These are phyloP conservation scores for Drosophila mojavensis DNA, from an alignment of 1,140 invertebrate species.

Conservation along the genomic window DNA sequence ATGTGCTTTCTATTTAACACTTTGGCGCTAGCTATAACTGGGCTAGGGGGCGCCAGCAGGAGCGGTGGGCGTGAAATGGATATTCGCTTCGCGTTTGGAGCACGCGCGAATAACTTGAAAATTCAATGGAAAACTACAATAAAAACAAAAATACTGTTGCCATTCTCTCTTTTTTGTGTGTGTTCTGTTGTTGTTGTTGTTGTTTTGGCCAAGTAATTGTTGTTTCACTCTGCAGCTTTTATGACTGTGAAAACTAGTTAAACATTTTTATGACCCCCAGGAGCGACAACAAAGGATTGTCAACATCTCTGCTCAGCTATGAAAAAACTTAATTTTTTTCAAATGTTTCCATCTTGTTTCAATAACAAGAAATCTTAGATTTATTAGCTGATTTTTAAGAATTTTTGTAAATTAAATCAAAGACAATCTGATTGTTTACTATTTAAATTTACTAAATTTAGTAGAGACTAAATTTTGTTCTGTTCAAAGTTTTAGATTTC, in stretches of 20 bases:
- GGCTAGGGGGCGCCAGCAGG: neutral
- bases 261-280: constrained; percentile 55
- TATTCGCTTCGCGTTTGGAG: constrained; percentile 61
- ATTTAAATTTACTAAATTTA: no score
- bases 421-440: no score
- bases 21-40: constrained; percentile 22
- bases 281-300: constrained; percentile 1
- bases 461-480: no score
- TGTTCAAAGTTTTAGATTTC: no score
- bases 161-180: constrained; percentile 21
- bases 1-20: constrained; percentile 77
- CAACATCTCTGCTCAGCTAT: neutral
- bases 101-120: constrained; percentile 58
- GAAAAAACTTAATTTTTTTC: no score
- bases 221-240: constrained; percentile 44
- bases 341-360: no score
- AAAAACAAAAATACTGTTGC: constrained; percentile 69
- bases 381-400: no score
- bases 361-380: no score
- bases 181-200: neutral
- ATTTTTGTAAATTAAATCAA: no score
- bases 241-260: constrained; percentile 63
- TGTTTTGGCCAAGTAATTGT: constrained; percentile 15
- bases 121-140: constrained; percentile 70
- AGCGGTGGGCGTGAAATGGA: constrained; percentile 34